Percentiles rank a stretch among this genome's conserved stretches.
Evolutionary conservation across 2,113 vertebrate species (phyloP).

Genomic region (Pogonocichla stellata): DNA sequence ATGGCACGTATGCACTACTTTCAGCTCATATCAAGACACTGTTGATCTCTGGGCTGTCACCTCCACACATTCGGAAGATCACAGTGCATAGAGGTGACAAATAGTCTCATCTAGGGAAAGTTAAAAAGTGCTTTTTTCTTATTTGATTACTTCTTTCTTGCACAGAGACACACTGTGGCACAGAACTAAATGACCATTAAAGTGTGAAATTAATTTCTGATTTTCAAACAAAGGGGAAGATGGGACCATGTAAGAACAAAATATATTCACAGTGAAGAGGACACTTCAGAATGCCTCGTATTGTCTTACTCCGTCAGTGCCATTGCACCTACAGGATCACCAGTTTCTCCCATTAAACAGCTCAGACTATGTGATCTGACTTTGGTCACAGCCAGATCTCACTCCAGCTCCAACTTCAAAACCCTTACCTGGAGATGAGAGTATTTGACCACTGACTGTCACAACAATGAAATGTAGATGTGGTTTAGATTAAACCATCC

Average conservation of each 20-base stretch:
- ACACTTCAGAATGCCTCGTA: neutral
- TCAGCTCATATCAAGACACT: neutral
- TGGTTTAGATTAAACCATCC: neutral
- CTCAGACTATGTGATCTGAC: neutral
- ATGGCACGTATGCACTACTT: accelerated
- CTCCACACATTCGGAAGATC: neutral
- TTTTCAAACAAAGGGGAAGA: conserved; percentile 3
- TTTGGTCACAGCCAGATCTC: neutral
- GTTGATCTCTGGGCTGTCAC: neutral
- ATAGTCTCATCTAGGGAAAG: neutral
- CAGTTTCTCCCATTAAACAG: neutral
- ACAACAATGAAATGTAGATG: neutral
- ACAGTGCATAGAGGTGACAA: neutral
- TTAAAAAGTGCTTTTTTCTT: neutral
- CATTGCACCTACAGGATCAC: neutral
- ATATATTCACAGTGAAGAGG: neutral
- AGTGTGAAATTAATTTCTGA: conserved; percentile 62
- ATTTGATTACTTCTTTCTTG: neutral
- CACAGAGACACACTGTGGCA: neutral
- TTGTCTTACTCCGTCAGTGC: neutral
- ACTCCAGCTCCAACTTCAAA: neutral
- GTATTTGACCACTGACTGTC: neutral
- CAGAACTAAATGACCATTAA: conserved; percentile 33
- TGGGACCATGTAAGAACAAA: neutral
- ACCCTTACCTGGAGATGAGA: neutral